A percentile compares a stretch with the other conserved stretches of the same genome.
Evolutionary conservation across 2,888 invertebrate genomes (phyloP).

Genomic region (Sericinus montela): DNA sequence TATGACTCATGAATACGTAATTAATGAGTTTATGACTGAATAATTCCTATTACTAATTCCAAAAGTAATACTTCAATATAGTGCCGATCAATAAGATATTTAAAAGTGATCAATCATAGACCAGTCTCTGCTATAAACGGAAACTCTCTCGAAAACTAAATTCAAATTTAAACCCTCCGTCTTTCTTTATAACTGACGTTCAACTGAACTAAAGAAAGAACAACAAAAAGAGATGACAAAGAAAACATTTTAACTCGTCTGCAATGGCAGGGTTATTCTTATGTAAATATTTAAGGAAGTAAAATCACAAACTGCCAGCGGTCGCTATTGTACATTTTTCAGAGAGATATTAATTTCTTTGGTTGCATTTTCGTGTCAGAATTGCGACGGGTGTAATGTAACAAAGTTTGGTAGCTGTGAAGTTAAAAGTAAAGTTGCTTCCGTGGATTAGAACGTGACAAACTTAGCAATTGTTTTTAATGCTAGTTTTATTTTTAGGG

Average conservation of each 20-base stretch:
- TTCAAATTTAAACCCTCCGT: background rate
- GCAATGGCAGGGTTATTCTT: slow-evolving; percentile 11
- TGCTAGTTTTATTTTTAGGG: too few relatives aligned
- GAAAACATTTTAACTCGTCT: slow-evolving; percentile 12
- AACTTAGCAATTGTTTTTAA: too few relatives aligned
- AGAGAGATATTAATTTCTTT: slow-evolving; percentile 32
- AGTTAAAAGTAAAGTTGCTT: slow-evolving; percentile 5
- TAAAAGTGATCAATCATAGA: too few relatives aligned
- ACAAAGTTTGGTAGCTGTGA: slow-evolving; percentile 18
- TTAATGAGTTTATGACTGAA: too few relatives aligned
- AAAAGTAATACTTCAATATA: too few relatives aligned
- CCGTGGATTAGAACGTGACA: background rate
- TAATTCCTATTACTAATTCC: too few relatives aligned
- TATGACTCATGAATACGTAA: too few relatives aligned
- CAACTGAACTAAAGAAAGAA: slow-evolving; percentile 3
- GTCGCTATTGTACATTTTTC: slow-evolving; percentile 24
- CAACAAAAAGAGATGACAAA: slow-evolving; percentile 9
- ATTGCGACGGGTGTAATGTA: slow-evolving; percentile 20
- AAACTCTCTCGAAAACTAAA: background rate
- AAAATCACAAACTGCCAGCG: slow-evolving; percentile 15
- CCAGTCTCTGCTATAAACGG: too few relatives aligned
- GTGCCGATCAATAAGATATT: too few relatives aligned
- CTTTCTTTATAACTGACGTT: background rate
- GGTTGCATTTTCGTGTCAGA: slow-evolving; percentile 25
- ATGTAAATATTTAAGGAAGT: slow-evolving; percentile 17